A percentile compares a stretch with the other conserved stretches of the same genome.
phyloP scores from a whole-genome alignment of 2,797 vertebrate species.

The Podarcis siculus region DNA sequence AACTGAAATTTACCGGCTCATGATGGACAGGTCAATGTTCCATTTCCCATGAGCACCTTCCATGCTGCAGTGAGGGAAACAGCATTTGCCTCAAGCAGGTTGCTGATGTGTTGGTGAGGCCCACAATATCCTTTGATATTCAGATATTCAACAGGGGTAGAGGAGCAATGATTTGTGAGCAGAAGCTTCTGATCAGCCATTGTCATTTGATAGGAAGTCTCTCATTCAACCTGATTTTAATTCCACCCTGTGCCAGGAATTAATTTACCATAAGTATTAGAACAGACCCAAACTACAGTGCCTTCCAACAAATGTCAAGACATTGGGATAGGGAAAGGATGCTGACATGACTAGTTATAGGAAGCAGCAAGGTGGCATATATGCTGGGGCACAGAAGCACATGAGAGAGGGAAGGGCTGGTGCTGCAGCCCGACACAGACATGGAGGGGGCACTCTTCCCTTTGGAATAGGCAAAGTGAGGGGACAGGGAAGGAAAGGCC shows the following conservation, averaged over 20 bases:
- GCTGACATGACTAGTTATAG: background rate
- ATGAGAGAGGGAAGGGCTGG: no score
- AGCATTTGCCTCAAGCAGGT: background rate
- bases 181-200: background rate
- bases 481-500: no score
- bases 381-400: background rate
- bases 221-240: background rate
- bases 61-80: background rate
- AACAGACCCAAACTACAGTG: background rate
- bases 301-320: background rate
- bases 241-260: background rate
- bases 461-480: no score
- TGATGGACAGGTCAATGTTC: background rate
- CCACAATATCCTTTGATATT: background rate
- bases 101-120: background rate
- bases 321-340: background rate
- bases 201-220: constrained; percentile 6
- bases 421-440: no score
- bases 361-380: background rate
- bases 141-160: background rate
- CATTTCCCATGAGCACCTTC: background rate
- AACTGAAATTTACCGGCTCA: background rate
- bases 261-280: background rate
- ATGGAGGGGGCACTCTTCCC: no score
- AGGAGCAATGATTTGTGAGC: background rate